A percentile compares a stretch with the other conserved stretches of the same genome.
phyloP scores from a whole-genome alignment of 2,888 invertebrate genomes.

The Campoplex nolae region DNA sequence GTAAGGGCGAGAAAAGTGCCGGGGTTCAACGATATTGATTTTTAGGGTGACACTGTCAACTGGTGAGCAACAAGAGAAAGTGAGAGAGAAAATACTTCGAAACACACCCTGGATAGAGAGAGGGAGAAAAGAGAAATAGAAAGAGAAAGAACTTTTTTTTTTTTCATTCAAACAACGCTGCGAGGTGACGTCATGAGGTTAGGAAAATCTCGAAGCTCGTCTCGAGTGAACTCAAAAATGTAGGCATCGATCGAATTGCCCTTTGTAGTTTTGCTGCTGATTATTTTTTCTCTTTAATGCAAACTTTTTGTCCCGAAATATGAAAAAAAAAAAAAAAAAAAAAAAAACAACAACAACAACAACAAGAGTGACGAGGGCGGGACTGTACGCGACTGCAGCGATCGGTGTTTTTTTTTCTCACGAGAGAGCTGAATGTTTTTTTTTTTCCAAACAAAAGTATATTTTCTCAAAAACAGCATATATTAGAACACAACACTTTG shows the following conservation, averaged over 20 bases:
- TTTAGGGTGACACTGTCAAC: slow-evolving; percentile 89
- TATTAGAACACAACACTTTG: too few species aligned
- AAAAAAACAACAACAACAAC: too few species aligned
- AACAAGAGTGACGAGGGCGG: not conserved
- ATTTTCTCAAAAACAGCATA: too few species aligned
- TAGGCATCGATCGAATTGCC: not conserved
- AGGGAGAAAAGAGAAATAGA: slow-evolving; percentile 13
- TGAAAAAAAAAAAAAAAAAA: not conserved
- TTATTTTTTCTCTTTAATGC: not conserved
- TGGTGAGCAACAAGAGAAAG: slow-evolving; percentile 70
- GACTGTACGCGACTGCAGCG: not conserved
- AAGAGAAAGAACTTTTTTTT: slow-evolving; percentile 36
- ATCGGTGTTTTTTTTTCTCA: not conserved
- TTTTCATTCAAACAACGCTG: not conserved
- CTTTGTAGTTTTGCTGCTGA: not conserved
- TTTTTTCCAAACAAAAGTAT: not conserved
- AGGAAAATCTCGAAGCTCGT: slow-evolving; percentile 1
- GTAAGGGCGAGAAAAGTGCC: slow-evolving; percentile 83
- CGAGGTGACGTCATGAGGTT: not conserved
- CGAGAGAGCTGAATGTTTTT: not conserved
- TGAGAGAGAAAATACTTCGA: slow-evolving; percentile 12
- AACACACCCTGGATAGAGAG: slow-evolving; percentile 12
- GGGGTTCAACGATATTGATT: slow-evolving; percentile 88
- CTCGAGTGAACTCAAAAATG: not conserved
- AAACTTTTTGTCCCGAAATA: not conserved